Evolutionary conservation across 2,888 invertebrate genomes (phyloP), one percentile per base, ranked within the genome.

Genomic region (Elysia crispata): DNA sequence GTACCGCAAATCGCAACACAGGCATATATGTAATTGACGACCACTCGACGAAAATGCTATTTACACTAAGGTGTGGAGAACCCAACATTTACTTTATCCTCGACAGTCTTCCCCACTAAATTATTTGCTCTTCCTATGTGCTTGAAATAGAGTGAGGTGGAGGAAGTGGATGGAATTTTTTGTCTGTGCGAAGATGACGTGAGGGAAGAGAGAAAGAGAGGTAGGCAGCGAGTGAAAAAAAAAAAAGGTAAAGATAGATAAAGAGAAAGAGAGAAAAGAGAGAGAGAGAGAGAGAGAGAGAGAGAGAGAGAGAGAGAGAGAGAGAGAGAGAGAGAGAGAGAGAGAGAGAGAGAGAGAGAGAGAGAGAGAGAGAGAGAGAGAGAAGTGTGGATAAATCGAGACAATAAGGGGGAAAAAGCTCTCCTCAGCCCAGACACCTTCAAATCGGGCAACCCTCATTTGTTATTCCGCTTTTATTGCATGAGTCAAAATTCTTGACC

Each of bases 281-380:
- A 28, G 49, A 28, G 50, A 50, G 41, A n/a, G 11, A 33, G 70
- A 70, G 41, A n/a, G 23, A n/a, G 28, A n/a, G 23, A n/a, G 33
- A 50, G 50, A 28, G n/a, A 49, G 50, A 72, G 49, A 50, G 50
- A 23, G 23, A 72, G 72, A 50, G 28, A 49, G 8, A 50, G 50
- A 23, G 31, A 23, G 20, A n/a, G 50, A 23, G 50, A 49, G 18
- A 25, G 50, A 50, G 31, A 49, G 25, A 28, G 6, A n/a, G 11
- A 49, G 11, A 50, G 49, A 50, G n/a, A 28, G 23, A 33, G 72
- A 23, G 50, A 23, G 50, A 50, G 50, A n/a, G 13, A 3, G 28
- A 28, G 18, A 28, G 6, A 49, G n/a, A 28, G 50, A n/a, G 31
- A 49, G 3, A 72, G 13, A 72, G 23, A 28, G 18, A 31, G 69